Percentiles rank a stretch among this genome's conserved stretches.
These are phyloP conservation scores for Sterrhoptilus dennistouni DNA, from an alignment of 2,113 vertebrate genomes.

Conservation along the genomic window DNA sequence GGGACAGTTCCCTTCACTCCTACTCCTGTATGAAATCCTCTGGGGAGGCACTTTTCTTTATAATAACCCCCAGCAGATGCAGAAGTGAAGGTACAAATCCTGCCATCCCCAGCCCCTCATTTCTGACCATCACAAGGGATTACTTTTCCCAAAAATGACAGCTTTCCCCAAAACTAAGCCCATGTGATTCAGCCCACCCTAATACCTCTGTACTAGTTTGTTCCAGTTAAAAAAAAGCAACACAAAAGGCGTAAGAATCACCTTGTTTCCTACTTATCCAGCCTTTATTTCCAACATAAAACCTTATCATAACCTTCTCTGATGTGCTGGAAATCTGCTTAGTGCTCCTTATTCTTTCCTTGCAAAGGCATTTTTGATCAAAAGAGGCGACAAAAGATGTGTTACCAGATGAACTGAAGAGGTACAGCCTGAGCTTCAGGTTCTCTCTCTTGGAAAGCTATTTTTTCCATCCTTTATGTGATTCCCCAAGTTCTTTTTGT, in stretches of 20 bases:
- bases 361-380: neutral
- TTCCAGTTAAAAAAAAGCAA: neutral
- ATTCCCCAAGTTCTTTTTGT: neutral
- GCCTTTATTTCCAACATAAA: neutral
- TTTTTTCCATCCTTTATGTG: neutral
- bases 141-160: neutral
- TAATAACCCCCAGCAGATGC: neutral
- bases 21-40: neutral
- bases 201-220: neutral
- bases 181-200: neutral
- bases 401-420: neutral
- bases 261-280: neutral
- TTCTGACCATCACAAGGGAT: rapidly evolving
- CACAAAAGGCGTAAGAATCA: neutral
- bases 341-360: neutral
- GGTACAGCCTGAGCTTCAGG: neutral
- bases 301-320: neutral
- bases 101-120: neutral
- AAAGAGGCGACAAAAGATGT: rapidly evolving
- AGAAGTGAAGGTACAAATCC: neutral
- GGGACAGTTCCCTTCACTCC: neutral
- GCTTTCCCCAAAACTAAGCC: neutral
- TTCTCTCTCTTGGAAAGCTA: neutral
- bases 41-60: neutral
- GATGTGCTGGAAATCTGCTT: neutral